These are phyloP conservation scores for Xenentodon cancila DNA, from an alignment of 2,797 vertebrate genomes.

Conservation along the genomic window DNA sequence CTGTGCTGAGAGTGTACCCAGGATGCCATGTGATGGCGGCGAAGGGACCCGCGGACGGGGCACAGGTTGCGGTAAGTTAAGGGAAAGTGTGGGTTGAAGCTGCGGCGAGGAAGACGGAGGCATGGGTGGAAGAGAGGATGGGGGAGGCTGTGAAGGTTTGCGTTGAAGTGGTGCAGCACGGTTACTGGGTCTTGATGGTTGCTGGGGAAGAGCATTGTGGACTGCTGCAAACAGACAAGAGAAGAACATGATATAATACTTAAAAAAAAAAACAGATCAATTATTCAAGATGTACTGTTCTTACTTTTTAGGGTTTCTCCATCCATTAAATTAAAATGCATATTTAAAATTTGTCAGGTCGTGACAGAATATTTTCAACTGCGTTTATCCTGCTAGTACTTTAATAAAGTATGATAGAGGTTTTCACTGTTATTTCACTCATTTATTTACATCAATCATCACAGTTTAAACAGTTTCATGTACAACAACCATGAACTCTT, in stretches of 20 bases:
- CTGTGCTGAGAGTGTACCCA: conserved; percentile 78
- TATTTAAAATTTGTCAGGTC: too few species aligned
- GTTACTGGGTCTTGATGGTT: conserved; percentile 90
- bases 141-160: conserved; percentile 80
- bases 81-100: conserved; percentile 58
- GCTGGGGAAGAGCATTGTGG: conserved; percentile 92
- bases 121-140: conserved; percentile 46
- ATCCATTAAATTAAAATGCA: too few species aligned
- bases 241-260: conserved; percentile 6
- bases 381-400: too few species aligned
- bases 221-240: conserved; percentile 77
- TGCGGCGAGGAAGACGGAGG: conserved; percentile 54
- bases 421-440: too few species aligned
- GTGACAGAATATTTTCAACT: too few species aligned
- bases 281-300: background rate
- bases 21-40: conserved; percentile 68
- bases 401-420: too few species aligned
- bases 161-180: conserved; percentile 88
- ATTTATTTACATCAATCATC: background rate
- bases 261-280: background rate
- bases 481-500: background rate
- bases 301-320: too few species aligned
- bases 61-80: conserved; percentile 50
- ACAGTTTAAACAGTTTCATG: background rate
- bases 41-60: conserved; percentile 64